Percentiles rank a stretch among this genome's conserved stretches.
Evolutionary conservation across 1,140 invertebrate genomes (phyloP).

Genomic region (Apolygus lucorum): DNA sequence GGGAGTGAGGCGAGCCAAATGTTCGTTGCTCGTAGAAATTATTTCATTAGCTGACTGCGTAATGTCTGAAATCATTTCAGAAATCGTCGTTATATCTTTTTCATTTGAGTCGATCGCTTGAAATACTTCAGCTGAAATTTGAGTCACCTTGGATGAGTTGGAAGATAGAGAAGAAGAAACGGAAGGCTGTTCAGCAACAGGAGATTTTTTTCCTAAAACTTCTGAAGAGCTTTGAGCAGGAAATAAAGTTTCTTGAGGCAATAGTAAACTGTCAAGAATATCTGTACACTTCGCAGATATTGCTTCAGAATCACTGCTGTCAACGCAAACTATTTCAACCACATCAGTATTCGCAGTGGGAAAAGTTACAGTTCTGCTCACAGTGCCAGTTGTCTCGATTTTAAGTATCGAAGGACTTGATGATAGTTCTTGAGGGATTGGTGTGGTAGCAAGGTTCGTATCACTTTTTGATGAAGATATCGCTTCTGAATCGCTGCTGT

Average conservation of each 20-base stretch:
- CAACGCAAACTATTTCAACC: conserved; percentile 26
- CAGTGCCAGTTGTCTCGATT: not conserved
- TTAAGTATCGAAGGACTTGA: not conserved
- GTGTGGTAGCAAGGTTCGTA: not conserved
- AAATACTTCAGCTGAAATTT: too few relatives aligned
- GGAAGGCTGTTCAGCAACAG: too few relatives aligned
- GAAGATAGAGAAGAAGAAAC: too few relatives aligned
- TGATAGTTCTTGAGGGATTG: not conserved
- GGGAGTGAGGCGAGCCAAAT: not conserved
- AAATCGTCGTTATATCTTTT: too few relatives aligned
- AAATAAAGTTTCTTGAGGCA: too few relatives aligned
- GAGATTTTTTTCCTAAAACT: too few relatives aligned
- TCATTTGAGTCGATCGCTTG: too few relatives aligned
- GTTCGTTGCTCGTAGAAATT: not conserved
- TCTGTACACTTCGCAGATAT: too few relatives aligned
- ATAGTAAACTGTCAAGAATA: too few relatives aligned
- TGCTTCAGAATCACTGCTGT: conserved; percentile 26
- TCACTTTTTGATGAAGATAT: conserved; percentile 11
- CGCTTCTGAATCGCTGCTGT: conserved; percentile 28
- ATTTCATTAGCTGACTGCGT: conserved; percentile 17
- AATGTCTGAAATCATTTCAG: conserved; percentile 17
- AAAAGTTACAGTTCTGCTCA: not conserved
- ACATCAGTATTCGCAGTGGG: not conserved
- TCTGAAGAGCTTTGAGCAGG: too few relatives aligned
- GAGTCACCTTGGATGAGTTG: too few relatives aligned